Evolutionary conservation across 2,888 invertebrate species (phyloP), one percentile per base, ranked within the genome.

Genomic region (Platypus cylindrus): DNA sequence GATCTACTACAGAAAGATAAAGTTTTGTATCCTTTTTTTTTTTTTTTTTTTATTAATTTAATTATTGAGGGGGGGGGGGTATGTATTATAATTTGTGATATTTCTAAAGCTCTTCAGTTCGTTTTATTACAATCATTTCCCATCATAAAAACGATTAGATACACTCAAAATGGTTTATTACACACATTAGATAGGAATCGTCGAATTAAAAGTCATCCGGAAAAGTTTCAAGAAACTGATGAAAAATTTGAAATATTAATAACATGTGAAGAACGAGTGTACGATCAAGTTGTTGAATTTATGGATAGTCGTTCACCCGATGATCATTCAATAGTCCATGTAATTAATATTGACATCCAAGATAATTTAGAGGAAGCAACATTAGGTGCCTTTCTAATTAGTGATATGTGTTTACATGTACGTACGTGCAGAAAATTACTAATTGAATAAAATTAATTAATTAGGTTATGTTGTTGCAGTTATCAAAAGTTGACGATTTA

Each of bases 311-410:
- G 82, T 53, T 75, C 80, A 34, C 79, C 83, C 1, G 71, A 77
- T 31, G 74, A 79, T 48, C 86, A 85, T 62, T 81, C 86, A 34
- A 84, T 90, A 4, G 93, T 89, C 2, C 98, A 99, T 67, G 78
- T 99, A 26, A 82, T 99, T 36, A 99, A 99, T 61, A 81, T 99
- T 48, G 98, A 99, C 58, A 94, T 99, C 51, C 93, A 91, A 60
- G 98, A 99, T 66, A 99, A 98, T 65, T 93, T 97, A 47, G 98
- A 99, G 62, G 98, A 99, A 63, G 98, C 98, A 1, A 91, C 97
- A 3, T 81, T 98, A 55, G 98, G 98, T 45, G 97, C 98, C 20
- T 95, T 97, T 66, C 71, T 95, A 49, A 94, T 99, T 47, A 89
- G 89, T 63, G 95, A 98, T 63, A 75, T 99, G 66, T 87, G 93